Evolutionary conservation across 2,797 vertebrate species (phyloP), one percentile per base, ranked within the genome.

Genomic region (Gallinago nigripennis): DNA sequence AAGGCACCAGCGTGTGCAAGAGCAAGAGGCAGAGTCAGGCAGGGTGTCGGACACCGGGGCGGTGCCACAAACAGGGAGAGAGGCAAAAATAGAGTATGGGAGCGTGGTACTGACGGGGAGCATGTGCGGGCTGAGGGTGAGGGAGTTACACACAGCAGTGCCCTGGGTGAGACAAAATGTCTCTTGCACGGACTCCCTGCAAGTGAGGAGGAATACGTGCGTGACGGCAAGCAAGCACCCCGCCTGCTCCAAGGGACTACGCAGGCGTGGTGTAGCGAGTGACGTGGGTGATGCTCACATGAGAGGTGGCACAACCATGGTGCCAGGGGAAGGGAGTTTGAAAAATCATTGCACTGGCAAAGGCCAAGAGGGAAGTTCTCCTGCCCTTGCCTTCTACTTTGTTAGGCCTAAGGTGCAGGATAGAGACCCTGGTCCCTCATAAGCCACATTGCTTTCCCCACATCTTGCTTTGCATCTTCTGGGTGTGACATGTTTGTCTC

Each of bases 41-140:
- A 57, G 19, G 31, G 20, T 21, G 6, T 8, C 14, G 66, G 18
- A 35, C n/a, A 12, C 12, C 0, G 3, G 65, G 33, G 24, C 0
- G 1, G 17, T 31, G 31, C 37, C 4, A 31, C 11, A 27, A 82
- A 20, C 10, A 11, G 18, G n/a, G 13, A 82, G 24, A 79, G 71
- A n/a, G 24, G 35, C 6, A 81, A 68, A 94, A 95, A 70, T 9
- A 76, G 58, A 69, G 18, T 9, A 9, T 0, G 2, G 19, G n/a
- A 82, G 24, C 0, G 0, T 11, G 23, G 31, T 30, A 3, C 2
- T 11, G n/a, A 4, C n/a, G 39, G 48, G 45, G 63, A n/a, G 10
- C 1, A 0, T 24, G 68, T 65, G 35, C 0, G 1, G 81, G 31
- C 8, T 5, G 33, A 17, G 16, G 24, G 39, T 9, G 31, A 70